A percentile compares a stretch with the other conserved stretches of the same genome.
These are phyloP conservation scores for Brachionus sp. DNA, from an alignment of 1,140 invertebrate genomes.

Conservation along the genomic window DNA sequence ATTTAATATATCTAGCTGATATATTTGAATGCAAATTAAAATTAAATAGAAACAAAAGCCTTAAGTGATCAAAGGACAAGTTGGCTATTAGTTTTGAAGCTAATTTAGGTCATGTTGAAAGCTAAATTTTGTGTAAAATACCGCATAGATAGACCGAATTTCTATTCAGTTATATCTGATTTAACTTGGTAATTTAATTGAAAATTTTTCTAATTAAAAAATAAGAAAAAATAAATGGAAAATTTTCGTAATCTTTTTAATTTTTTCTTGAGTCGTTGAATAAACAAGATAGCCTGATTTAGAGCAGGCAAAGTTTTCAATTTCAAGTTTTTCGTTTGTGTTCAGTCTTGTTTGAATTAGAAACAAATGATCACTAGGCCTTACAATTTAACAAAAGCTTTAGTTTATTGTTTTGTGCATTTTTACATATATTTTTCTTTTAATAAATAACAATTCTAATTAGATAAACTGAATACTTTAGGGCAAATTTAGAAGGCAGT, in stretches of 20 bases:
- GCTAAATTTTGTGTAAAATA: slow-evolving; percentile 10
- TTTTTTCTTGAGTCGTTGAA: neutral
- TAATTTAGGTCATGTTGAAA: neutral
- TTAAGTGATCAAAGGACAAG: neutral
- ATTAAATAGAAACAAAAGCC: neutral
- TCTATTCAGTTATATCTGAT: neutral
- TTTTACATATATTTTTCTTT: neutral
- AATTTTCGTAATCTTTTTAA: neutral
- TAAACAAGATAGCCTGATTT: neutral
- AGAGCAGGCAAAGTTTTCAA: neutral
- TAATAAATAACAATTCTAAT: neutral
- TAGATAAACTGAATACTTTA: neutral
- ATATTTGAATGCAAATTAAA: neutral
- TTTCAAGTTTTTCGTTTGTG: neutral
- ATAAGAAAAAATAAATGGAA: neutral
- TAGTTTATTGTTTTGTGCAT: neutral
- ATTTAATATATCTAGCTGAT: neutral
- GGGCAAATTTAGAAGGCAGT: neutral
- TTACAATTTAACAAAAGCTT: neutral
- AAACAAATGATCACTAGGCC: neutral
- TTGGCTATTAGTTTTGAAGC: neutral
- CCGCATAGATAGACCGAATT: neutral
- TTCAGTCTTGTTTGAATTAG: neutral
- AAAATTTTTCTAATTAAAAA: neutral
- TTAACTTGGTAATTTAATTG: neutral